Conservation (phyloP, 2,113 vertebrate genomes). For the Cacatua alba region DNA sequence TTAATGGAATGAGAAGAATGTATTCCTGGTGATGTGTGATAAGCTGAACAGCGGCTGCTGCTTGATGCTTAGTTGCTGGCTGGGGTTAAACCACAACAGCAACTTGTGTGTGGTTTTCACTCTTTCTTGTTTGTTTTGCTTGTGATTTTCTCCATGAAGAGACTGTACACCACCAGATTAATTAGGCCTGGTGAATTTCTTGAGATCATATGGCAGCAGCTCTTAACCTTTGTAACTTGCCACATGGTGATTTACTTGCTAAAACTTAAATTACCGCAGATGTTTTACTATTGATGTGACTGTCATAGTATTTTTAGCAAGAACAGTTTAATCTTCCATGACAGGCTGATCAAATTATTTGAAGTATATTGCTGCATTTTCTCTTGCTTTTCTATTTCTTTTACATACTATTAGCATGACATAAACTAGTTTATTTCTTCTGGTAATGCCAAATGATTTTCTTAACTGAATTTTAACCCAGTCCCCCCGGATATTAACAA, state of each 20-base stretch:
- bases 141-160: neutral
- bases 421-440: neutral
- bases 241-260: neutral
- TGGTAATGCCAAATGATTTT: neutral
- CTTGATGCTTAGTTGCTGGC: neutral
- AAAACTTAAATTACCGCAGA: neutral
- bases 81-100: neutral
- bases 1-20: neutral
- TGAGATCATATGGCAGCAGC: neutral
- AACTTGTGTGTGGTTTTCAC: neutral
- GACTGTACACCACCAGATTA: neutral
- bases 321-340: neutral
- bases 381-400: neutral
- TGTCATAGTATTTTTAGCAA: neutral
- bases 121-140: neutral
- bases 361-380: neutral
- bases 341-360: neutral
- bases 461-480: neutral
- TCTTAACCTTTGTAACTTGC: neutral
- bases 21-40: neutral
- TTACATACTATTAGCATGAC: neutral
- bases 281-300: neutral
- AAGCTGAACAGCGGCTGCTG: neutral
- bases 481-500: fast-evolving
- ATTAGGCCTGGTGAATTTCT: constrained; percentile 3